Base-by-base conservation (phyloP, 2,113 vertebrate genomes). In the Pachyramphus minor region DNA sequence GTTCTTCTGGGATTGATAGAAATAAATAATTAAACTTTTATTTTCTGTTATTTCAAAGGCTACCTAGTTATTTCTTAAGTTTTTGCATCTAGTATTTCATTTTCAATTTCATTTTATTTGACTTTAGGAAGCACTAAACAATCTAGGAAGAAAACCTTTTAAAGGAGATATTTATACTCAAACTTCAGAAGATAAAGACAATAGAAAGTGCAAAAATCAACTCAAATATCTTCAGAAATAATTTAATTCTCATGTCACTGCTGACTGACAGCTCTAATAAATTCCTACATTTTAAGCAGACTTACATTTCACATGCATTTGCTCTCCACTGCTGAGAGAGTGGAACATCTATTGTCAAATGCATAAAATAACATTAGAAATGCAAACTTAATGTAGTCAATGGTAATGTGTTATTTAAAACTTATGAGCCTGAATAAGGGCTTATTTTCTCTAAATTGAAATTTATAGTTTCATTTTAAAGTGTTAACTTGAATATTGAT, bases 391-490 rank as follows among this genome's bases (percentile, higher is more conserved):
- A 96, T 97, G 97, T 96, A 97, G 97, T 97, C 97, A 95, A 98
- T 97, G 96, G 97, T 97, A 97, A 98, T 98, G 96, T 98, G 98
- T 98, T 98, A 98, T 98, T 98, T 98, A 98, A 98, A 98, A 98
- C 98, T 97, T 98, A 98, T 98, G 97, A 97, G 97, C 97, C 97
- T 97, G 98, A 98, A 98, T 97, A 97, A 98, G 97, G 97, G 95
- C 97, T 97, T 98, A 98, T 98, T 98, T 98, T 98, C 98, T 98
- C 97, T 96, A 98, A 98, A 99, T 98, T 98, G 98, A 98, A 98
- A 98, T 98, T 98, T 98, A 98, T 98, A 98, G 98, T 98, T 98
- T 98, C 97, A 97, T 98, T 98, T 98, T 97, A 96, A 97, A 98
- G 91, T 47, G 76, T 95, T 96, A 97, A 96, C 97, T 97, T 98